Evolutionary conservation across 2,888 invertebrate species (phyloP), one percentile per base, ranked within the genome.

Genomic region (Parnassius apollo): DNA sequence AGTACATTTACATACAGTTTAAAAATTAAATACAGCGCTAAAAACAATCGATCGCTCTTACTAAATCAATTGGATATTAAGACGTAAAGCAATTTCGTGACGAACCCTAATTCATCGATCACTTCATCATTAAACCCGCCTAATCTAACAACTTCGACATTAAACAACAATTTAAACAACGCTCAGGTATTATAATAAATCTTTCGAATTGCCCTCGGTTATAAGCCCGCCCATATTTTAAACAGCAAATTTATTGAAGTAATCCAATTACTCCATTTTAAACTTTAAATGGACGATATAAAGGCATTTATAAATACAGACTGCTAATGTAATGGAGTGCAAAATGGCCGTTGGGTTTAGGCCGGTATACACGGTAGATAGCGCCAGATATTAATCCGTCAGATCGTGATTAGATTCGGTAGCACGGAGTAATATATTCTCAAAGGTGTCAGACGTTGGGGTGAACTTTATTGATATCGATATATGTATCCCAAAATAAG

Each of bases 351-450:
- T 74, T 80, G 79, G 80, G 77, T 77, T 82, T 77, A 78, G 77
- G 71, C 76, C 74, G 74, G 78, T 79, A 78, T 81, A 83, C 77
- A 82, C 78, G 76, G 73, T 59, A 66, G 77, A 79, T 77, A 79
- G 78, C 80, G 81, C 76, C 76, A 81, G 87, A 88, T 89, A 88
- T 88, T 90, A 89, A 90, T 90, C 90, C 88, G 80, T 86, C 87
- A 85, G 88, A 86, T 90, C 75, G 82, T 88, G 90, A 91, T 90
- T 88, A 91, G 88, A 91, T 89, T 91, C 89, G 83, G 85, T 77
- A 85, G 89, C 90, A 90, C 88, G 90, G 78, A 85, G 87, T 88
- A 86, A 86, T 89, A 83, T 88, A 87, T 86, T 86, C 82, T 76
- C 73, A 69, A 87, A 90, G 89, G 89, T 90, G 89, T 82, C 80